Percentiles rank a stretch among this genome's conserved stretches.
These are phyloP conservation scores for Drosophila longiperda DNA, from an alignment of 2,888 invertebrate species.

Conservation along the genomic window DNA sequence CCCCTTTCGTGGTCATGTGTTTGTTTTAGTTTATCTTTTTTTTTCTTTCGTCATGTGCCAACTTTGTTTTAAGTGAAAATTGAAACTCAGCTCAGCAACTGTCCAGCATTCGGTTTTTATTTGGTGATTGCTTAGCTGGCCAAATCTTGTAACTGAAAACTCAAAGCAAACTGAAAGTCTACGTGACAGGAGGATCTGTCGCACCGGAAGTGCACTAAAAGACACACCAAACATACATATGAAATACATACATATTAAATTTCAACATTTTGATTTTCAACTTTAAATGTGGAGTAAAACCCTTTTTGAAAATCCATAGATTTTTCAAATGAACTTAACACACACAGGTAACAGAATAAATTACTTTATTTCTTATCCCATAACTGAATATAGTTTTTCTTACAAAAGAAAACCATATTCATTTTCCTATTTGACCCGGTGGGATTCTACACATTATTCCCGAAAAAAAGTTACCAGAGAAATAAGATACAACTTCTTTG, in stretches of 20 bases:
- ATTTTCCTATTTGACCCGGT: too few relatives aligned
- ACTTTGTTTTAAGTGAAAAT: constrained; percentile 79
- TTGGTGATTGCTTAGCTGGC: constrained; percentile 64
- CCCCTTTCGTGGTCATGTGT: constrained; percentile 21
- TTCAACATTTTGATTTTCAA: not conserved
- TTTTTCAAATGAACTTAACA: not conserved
- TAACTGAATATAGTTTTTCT: not conserved
- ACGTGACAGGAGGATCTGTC: constrained; percentile 59
- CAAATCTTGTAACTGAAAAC: constrained; percentile 73
- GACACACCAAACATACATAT: not conserved
- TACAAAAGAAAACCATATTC: not conserved
- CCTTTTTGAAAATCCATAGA: not conserved
- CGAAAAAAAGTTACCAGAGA: not conserved
- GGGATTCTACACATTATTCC: too few relatives aligned
- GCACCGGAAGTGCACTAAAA: constrained; percentile 37
- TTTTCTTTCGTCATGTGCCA: constrained; percentile 57
- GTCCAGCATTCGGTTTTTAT: constrained; percentile 71
- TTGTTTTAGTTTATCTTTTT: not conserved
- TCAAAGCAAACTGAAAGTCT: constrained; percentile 69
- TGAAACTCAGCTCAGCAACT: constrained; percentile 78
- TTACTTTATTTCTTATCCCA: not conserved
- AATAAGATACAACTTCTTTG: not conserved
- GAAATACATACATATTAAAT: not conserved
- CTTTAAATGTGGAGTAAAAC: not conserved
- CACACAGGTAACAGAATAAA: too few relatives aligned